phyloP scores from a whole-genome alignment of 2,797 vertebrate species.

The Anableps anableps region DNA sequence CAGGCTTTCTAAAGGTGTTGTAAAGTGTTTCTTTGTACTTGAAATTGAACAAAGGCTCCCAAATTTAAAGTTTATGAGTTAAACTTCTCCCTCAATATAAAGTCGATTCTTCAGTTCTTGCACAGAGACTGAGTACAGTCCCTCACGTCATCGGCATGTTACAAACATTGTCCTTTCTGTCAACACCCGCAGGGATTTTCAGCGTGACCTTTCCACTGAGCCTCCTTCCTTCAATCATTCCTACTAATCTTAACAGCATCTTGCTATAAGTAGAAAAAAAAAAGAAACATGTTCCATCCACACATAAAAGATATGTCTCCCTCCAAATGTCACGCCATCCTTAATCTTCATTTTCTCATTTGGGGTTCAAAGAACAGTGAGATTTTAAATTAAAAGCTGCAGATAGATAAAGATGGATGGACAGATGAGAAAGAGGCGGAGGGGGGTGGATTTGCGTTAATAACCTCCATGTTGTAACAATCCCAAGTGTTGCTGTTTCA shows the following conservation, averaged over 20 bases:
- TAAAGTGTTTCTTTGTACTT: background rate
- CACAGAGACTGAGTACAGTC: background rate
- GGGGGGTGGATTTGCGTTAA: constrained; percentile 28
- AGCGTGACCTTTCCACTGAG: constrained; percentile 49
- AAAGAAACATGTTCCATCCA: constrained; percentile 4
- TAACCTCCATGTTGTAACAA: constrained; percentile 43
- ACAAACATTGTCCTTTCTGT: constrained; percentile 27
- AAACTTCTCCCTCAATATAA: background rate
- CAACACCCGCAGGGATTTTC: constrained; percentile 43
- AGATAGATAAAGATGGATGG: constrained; percentile 37
- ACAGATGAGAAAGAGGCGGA: background rate
- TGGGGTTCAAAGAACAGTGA: constrained; percentile 27
- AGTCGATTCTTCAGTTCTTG: background rate
- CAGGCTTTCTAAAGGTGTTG: background rate
- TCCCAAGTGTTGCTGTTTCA: constrained; percentile 33
- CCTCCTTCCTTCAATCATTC: constrained; percentile 32
- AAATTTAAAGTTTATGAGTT: background rate
- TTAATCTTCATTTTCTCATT: constrained; percentile 64
- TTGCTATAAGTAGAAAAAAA: constrained; percentile 15
- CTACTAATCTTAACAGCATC: constrained; percentile 38
- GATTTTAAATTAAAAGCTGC: constrained; percentile 44
- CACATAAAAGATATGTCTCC: constrained; percentile 36
- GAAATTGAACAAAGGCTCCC: background rate
- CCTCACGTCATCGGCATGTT: constrained; percentile 5
- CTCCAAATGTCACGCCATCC: constrained; percentile 67